A percentile compares a stretch with the other conserved stretches of the same genome.
These are phyloP conservation scores for Ischnus inquisitorius DNA, from an alignment of 2,888 invertebrate genomes.

Conservation along the genomic window DNA sequence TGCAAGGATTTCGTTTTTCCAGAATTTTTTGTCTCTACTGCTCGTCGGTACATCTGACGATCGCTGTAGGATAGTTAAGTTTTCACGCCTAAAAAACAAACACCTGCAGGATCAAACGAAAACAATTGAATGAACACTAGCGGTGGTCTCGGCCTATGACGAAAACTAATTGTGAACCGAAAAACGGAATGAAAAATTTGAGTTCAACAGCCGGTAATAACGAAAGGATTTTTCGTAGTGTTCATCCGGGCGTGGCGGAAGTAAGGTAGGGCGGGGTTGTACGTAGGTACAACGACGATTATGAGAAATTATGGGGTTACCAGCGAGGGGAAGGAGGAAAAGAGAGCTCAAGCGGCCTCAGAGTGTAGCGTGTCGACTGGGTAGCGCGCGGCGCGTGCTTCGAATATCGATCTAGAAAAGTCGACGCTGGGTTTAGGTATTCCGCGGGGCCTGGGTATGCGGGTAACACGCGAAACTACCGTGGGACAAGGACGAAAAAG, in stretches of 20 bases:
- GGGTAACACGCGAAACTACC: slow-evolving; percentile 48
- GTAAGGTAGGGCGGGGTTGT: not conserved
- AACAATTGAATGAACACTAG: too few species aligned
- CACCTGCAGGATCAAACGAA: too few species aligned
- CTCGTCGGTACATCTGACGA: too few species aligned
- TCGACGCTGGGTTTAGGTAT: slow-evolving; percentile 51
- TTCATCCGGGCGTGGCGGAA: not conserved
- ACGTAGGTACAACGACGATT: slow-evolving; percentile 49
- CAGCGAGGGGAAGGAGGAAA: slow-evolving; percentile 11
- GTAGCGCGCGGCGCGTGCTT: slow-evolving; percentile 74
- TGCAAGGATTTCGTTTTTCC: not conserved
- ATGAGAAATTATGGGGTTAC: slow-evolving; percentile 64
- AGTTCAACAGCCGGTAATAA: not conserved
- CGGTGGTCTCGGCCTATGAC: too few species aligned
- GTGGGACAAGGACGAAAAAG: not conserved
- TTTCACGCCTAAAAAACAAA: too few species aligned
- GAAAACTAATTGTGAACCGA: not conserved
- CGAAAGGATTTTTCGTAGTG: slow-evolving; percentile 3
- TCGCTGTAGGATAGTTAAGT: too few species aligned
- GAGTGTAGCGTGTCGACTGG: slow-evolving; percentile 70
- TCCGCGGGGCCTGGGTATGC: slow-evolving; percentile 39
- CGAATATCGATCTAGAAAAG: slow-evolving; percentile 76
- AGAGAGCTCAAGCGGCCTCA: slow-evolving; percentile 38
- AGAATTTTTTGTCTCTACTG: too few species aligned
- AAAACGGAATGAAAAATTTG: not conserved